Evolutionary conservation across 2,113 vertebrate species (phyloP), one percentile per base, ranked within the genome.

Genomic region (Pungitius pungitius): DNA sequence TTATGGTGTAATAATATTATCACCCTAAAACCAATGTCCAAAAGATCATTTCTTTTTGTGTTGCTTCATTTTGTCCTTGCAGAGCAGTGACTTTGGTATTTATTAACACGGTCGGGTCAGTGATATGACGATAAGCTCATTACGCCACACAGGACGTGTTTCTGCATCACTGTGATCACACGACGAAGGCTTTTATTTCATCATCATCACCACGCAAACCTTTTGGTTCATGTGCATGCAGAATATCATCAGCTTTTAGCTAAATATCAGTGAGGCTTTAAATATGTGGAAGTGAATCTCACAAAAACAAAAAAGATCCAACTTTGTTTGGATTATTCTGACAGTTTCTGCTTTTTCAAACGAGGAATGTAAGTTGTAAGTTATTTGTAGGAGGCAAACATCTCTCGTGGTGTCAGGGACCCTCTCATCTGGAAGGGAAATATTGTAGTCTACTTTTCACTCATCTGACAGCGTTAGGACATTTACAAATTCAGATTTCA

Each of bases 51-150:
- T 52, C 0, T 33, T 24, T 15, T 24, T 39, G 5, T 43, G 18
- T 26, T 26, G 11, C 2, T 62, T 13, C 20, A 22, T 45, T 11
- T 27, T 3, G 1, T 63, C 5, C 20, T 7, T 45, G 22, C 26
- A 6, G 8, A 8, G 59, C 39, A n/a, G 18, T 35, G 20, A 8
- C 22, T 49, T 20, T 6, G n/a, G 42, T 13, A 20, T 47, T 27
- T 37, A 51, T 52, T 66, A 66, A 66, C 30, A 66, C 52, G n/a
- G n/a, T 7, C 63, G 51, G 63, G 27, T 51, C 63, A 37, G 27
- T 11, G 20, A 22, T 22, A 14, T 65, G 30, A 37, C 20, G 55
- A 58, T 24, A 42, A 49, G 55, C 37, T 59, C 55, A 72, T 72
- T 40, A 72, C 40, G 10, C 69, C 37, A 59, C 33, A 8, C 22